Base-by-base conservation (phyloP, 2,797 vertebrate species). In the Petrocephalus schoutedeni region DNA sequence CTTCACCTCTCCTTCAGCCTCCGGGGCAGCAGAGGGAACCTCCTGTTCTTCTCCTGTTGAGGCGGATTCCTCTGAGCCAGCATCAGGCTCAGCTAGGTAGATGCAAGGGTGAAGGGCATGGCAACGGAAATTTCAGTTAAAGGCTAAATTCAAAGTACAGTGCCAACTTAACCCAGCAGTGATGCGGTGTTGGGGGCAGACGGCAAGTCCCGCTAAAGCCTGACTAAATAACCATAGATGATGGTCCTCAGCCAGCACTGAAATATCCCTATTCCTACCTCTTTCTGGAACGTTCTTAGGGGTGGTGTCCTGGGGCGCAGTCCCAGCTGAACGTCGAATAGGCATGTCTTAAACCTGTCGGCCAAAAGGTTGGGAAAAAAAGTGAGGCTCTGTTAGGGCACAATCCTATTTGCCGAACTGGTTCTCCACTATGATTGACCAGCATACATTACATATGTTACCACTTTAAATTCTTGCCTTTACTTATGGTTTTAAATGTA, bases 321-420 rank as follows among this genome's bases (percentile, higher is more conserved):
- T 94, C 56, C 96, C 97, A 91, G 98, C 95, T 21, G 97, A 93
- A 93, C 98, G 96, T 74, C 98, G 97, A 93, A 99, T 99, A 0
- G 98, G 98, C 98, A 99, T 99, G 74, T 94, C 93, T 90, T 14
- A n/a, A 56, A 88, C 19, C 90, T 91, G 89, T 14, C 28, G 80
- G 12, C 3, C 12, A 45, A 88, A 41, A 16, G 71, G 23, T 54
- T 28, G 19, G 23, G 59, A 28, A 59, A 59, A 58, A 41, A 86
- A 36, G 53, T 54, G 49, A 85, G 83, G 19, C 41, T 45, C 74
- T 80, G 74, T 21, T 19, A 80, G 57, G 4, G 49, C 54, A 57
- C 32, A 45, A 80, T 80, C 41, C 41, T 49, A n/a, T 80, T 49
- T 9, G 71, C 16, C 6, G 2, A 19, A 41, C 14, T 77, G 74